These are phyloP conservation scores for Ciconia nigra DNA, from an alignment of 2,797 vertebrate genomes.

Conservation along the genomic window DNA sequence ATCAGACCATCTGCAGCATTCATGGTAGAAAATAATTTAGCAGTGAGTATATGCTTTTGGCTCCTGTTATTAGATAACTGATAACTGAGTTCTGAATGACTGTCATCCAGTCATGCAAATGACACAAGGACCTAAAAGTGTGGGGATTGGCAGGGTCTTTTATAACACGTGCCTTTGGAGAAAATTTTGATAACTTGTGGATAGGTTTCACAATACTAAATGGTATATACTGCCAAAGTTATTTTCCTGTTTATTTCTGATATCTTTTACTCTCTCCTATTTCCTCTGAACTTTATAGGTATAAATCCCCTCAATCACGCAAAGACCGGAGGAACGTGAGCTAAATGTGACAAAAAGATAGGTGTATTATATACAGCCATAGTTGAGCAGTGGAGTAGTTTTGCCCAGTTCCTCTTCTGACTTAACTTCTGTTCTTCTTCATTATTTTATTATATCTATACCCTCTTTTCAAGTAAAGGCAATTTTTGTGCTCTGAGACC, in stretches of 20 bases:
- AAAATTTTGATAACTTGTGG: neutral
- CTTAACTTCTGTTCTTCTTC: neutral
- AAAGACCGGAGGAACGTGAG: neutral
- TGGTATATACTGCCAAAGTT: neutral
- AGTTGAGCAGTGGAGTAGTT: neutral
- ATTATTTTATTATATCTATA: neutral
- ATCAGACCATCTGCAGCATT: neutral
- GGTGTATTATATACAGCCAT: neutral
- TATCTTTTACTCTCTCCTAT: neutral
- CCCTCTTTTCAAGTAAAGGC: neutral
- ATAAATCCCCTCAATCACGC: neutral
- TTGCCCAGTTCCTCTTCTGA: neutral
- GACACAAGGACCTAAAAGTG: neutral
- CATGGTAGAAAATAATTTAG: neutral
- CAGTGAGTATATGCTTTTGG: neutral
- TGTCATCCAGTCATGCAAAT: neutral
- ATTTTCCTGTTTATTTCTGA: neutral
- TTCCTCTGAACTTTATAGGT: neutral
- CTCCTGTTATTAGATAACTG: neutral
- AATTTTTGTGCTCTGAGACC: neutral
- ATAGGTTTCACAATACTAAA: neutral
- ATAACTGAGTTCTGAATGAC: neutral
- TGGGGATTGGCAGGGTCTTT: neutral
- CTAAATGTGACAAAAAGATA: neutral
- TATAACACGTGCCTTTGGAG: neutral